These are phyloP conservation scores for Setophaga coronata DNA, from an alignment of 2,113 vertebrate species.

Conservation along the genomic window DNA sequence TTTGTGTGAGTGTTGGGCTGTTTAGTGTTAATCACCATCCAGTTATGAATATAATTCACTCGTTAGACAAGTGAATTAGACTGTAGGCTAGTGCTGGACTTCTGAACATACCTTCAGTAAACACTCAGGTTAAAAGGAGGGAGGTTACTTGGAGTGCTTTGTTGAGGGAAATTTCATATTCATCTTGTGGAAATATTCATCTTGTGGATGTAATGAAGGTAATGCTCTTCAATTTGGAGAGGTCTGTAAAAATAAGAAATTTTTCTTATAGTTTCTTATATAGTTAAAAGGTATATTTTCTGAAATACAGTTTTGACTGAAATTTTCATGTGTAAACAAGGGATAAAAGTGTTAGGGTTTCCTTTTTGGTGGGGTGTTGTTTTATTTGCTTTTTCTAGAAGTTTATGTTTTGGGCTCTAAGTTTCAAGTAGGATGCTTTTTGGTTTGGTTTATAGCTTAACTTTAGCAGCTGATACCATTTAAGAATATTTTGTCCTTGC, in stretches of 20 bases:
- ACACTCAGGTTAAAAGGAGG: not conserved
- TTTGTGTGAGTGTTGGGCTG: conserved; percentile 36
- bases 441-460: not conserved
- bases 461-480: not conserved
- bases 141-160: not conserved
- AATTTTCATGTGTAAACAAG: not conserved
- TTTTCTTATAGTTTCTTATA: not conserved
- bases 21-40: conserved; percentile 61
- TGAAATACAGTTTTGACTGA: not conserved
- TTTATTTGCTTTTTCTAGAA: not conserved
- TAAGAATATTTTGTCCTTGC: not conserved
- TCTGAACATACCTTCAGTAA: not conserved
- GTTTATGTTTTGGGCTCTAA: not conserved
- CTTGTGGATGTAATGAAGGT: not conserved
- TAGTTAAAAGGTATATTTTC: not conserved
- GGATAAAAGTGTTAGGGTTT: not conserved
- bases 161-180: not conserved
- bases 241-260: not conserved
- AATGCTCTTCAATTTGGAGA: not conserved
- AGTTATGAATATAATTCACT: conserved; percentile 59
- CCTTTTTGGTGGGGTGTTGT: not conserved
- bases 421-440: not conserved
- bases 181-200: not conserved
- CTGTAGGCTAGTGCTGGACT: not conserved
- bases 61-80: not conserved